Percentiles rank a stretch among this genome's conserved stretches.
phyloP scores from a whole-genome alignment of 64 coral and sea anemone genomes.

The Platygyra sinensis region DNA sequence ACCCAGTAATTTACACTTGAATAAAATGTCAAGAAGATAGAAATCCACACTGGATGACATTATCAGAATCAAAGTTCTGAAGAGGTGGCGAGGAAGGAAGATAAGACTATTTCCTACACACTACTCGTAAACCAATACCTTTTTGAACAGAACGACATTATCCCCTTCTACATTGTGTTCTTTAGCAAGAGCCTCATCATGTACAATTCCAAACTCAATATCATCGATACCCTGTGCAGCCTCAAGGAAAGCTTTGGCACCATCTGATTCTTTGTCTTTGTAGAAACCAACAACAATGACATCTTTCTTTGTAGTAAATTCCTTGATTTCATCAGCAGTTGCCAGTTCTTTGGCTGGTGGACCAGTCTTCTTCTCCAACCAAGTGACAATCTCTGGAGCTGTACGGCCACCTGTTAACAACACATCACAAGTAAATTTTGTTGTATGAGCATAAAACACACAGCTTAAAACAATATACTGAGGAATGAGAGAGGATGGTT shows the following conservation, averaged over 20 bases:
- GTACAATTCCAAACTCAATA: constrained; percentile 88
- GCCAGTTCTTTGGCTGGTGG: constrained; percentile 86
- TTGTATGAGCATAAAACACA: too few species aligned
- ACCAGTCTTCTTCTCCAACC: constrained; percentile 96
- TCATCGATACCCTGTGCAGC: constrained; percentile 95
- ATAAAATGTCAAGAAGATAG: too few species aligned
- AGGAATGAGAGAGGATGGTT: too few species aligned
- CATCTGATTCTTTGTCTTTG: constrained; percentile 78
- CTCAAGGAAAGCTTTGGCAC: constrained; percentile 76
- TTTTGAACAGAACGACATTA: constrained; percentile 90
- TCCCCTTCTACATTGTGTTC: constrained; percentile 82
- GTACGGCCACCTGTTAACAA: constrained; percentile 84
- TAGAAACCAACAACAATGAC: constrained; percentile 92
- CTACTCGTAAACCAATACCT: constrained; percentile 29
- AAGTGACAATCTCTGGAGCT: constrained; percentile 72
- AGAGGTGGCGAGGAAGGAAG: neutral
- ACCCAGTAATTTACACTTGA: too few species aligned
- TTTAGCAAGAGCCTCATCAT: constrained; percentile 81
- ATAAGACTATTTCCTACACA: neutral
- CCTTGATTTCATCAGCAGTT: constrained; percentile 88
- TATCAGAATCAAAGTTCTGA: too few species aligned
- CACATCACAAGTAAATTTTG: too few species aligned
- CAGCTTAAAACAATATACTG: too few species aligned
- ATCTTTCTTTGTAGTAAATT: constrained; percentile 77
- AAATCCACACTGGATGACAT: too few species aligned